Evolutionary conservation across 2,113 vertebrate genomes (phyloP).

Genomic region (Calyptommatus sinebrachiatus): DNA sequence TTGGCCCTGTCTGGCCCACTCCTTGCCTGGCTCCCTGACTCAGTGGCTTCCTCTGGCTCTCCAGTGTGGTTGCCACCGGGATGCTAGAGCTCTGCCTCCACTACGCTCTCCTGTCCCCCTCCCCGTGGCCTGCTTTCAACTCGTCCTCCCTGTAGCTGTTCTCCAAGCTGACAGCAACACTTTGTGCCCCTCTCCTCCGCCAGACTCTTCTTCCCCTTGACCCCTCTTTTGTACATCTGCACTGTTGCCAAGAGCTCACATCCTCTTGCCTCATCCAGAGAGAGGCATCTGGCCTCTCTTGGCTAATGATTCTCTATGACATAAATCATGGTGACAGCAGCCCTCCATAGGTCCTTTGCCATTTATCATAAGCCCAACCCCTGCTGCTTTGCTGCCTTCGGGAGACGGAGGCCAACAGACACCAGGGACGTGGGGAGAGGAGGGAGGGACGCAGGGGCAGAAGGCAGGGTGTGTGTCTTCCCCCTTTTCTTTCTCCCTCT

Average conservation of each 20-base stretch:
- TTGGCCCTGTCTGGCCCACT: neutral
- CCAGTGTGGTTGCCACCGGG: neutral
- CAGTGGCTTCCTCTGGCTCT: neutral
- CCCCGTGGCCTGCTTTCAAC: neutral
- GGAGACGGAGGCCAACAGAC: neutral
- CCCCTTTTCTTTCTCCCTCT: too few species aligned
- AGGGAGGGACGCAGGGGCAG: too few species aligned
- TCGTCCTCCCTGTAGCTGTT: neutral
- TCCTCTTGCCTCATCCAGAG: neutral
- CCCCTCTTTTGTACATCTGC: too few species aligned
- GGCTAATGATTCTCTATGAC: neutral
- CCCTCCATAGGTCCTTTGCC: slow-evolving; percentile 5
- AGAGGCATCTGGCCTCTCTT: neutral
- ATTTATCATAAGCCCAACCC: slow-evolving; percentile 2
- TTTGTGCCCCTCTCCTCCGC: neutral
- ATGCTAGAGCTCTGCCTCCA: neutral
- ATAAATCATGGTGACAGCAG: slow-evolving; percentile 11
- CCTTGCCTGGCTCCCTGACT: neutral
- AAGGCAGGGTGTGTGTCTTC: too few species aligned
- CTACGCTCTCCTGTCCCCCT: too few species aligned
- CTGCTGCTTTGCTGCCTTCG: neutral
- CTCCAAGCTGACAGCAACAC: neutral
- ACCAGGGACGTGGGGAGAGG: neutral
- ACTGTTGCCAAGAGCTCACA: neutral
- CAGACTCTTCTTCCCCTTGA: neutral